These are phyloP conservation scores for Hystrix brachyura DNA, from an alignment of 2,113 vertebrate species.

Conservation along the genomic window DNA sequence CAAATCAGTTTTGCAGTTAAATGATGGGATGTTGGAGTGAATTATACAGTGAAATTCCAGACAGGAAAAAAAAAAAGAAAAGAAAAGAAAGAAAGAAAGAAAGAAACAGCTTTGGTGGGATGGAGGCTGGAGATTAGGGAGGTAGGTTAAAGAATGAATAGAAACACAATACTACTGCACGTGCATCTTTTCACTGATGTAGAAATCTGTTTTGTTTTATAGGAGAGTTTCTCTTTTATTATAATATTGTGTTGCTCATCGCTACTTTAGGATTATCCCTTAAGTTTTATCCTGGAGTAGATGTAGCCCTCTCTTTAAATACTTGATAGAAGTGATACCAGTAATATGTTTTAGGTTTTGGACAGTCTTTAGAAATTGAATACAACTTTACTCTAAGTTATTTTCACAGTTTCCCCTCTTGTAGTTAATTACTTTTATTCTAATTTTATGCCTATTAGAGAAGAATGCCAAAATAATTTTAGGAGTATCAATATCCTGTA, in stretches of 20 bases:
- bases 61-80: constrained; percentile 48
- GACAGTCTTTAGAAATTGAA: neutral
- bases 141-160: neutral
- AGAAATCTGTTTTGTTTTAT: constrained; percentile 19
- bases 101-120: neutral
- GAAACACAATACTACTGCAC: neutral
- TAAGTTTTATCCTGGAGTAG: neutral
- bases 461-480: neutral
- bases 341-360: neutral
- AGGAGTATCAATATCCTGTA: neutral
- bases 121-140: neutral
- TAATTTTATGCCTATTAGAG: neutral
- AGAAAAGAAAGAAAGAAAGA: constrained; percentile 56
- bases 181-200: neutral
- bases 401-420: neutral
- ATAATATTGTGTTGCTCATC: neutral
- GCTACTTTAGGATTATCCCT: neutral
- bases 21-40: neutral
- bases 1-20: constrained; percentile 32
- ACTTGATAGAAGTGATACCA: neutral
- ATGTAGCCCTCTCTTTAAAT: neutral
- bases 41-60: neutral
- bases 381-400: neutral
- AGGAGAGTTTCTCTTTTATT: neutral
- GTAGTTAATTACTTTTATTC: neutral